Base-by-base conservation (phyloP, 2,797 vertebrate genomes). In the Pelobates cultripes region DNA sequence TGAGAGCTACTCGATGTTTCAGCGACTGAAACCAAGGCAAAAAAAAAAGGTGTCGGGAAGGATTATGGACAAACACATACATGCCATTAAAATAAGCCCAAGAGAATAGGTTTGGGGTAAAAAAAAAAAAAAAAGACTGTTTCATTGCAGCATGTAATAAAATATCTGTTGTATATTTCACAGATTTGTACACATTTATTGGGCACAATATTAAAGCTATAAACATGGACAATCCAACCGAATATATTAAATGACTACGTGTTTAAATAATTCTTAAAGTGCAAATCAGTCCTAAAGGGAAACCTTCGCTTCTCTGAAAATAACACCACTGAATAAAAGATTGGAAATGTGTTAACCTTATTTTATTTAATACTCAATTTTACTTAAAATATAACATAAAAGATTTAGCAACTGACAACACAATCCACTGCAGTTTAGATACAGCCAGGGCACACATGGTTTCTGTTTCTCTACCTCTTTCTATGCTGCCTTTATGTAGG, bases 1-100 rank as follows among this genome's bases (percentile, higher is more conserved):
- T n/a, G 71, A 75, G 79, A 76, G 43, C 73, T 47, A 64, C 67
- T 84, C 67, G 40, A 68, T 75, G 75, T 79, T 70, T 84, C 77
- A 69, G 41, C 51, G 78, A 75, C 72, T 75, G 43, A 47, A 69
- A 83, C 74, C 67, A 51, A 51, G 3, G 3, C 2, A 51, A 51
- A 51, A 51, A 68, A 74, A 47, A 73, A 75, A 83, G 69, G 75
- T 82, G 75, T 73, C 75, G 72, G 66, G 43, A 70, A 43, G 10
- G 71, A 79, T 75, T 78, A 83, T 63, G 55, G 13, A 61, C 53
- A 74, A 64, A 70, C 40, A 51, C 51, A 44, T 53, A 75, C 72
- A 81, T 44, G 61, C 63, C 66, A 61, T 70, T 53, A 69, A 17
- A 74, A 42, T 68, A 75, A 60, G 42, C 51, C 43, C 28, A 15